Evolutionary conservation across 1,140 invertebrate species (phyloP).

Genomic region (Anastatus disparis): DNA sequence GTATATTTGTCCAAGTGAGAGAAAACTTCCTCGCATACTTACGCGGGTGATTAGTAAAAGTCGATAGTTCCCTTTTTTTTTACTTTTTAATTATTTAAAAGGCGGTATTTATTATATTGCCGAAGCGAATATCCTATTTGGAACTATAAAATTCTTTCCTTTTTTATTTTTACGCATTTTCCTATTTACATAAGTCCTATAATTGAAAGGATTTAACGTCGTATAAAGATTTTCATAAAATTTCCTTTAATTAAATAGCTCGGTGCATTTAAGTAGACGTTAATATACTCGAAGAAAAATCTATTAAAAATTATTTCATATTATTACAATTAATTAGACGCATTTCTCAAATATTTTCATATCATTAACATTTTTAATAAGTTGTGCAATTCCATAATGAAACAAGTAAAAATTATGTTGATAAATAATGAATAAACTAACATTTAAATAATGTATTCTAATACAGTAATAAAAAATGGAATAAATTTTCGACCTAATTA

Average conservation of each 20-base stretch:
- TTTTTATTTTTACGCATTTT: not conserved
- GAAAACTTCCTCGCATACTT: conserved; percentile 10
- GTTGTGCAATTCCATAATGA: not conserved
- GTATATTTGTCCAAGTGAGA: conserved; percentile 23
- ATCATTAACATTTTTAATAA: not conserved
- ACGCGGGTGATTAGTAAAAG: conserved; percentile 13
- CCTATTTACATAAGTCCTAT: conserved; percentile 25
- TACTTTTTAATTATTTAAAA: not conserved
- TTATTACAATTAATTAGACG: not conserved
- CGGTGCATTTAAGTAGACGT: not conserved
- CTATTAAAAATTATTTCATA: not conserved
- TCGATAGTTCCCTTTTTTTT: not conserved
- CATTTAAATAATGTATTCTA: no score
- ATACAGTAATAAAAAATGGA: no score
- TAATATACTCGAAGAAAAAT: not conserved
- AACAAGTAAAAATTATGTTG: no score
- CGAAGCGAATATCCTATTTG: conserved; percentile 17
- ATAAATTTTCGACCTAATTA: no score
- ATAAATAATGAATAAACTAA: no score
- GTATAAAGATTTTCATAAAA: not conserved
- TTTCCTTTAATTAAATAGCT: conserved; percentile 1
- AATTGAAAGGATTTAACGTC: not conserved
- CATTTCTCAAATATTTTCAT: no score
- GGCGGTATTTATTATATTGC: conserved; percentile 33
- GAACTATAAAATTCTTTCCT: conserved; percentile 3